These are phyloP conservation scores for Parus major DNA, from an alignment of 2,113 vertebrate genomes.

Conservation along the genomic window DNA sequence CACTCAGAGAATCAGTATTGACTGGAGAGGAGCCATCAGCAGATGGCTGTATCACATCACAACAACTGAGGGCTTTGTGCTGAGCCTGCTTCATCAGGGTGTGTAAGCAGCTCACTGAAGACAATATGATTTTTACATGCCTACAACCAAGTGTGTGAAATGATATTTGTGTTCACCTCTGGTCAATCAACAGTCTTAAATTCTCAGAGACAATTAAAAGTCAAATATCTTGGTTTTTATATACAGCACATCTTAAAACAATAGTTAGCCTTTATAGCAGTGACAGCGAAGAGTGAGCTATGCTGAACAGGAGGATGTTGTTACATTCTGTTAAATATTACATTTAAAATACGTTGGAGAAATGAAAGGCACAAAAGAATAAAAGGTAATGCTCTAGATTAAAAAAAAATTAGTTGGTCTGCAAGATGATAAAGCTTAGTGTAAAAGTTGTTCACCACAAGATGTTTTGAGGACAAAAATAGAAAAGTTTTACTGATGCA, in stretches of 20 bases:
- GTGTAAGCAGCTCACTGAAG: neutral
- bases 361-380: neutral
- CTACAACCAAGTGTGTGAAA: neutral
- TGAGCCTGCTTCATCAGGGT: neutral
- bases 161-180: rapidly evolving
- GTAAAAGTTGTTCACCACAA: neutral
- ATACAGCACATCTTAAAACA: neutral
- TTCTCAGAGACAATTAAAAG: neutral
- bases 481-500: neutral
- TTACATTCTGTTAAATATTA: neutral
- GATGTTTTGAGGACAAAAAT: neutral
- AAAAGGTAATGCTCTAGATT: neutral
- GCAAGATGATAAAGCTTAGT: neutral
- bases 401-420: neutral
- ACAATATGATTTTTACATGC: neutral
- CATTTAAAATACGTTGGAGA: neutral
- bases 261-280: neutral
- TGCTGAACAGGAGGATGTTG: neutral
- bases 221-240: neutral
- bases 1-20: neutral
- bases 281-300: neutral
- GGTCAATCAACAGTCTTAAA: neutral
- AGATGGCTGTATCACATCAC: neutral
- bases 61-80: neutral
- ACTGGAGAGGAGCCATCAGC: neutral